phyloP scores from a whole-genome alignment of 2,888 invertebrate species.

The Lepidonotus clava region DNA sequence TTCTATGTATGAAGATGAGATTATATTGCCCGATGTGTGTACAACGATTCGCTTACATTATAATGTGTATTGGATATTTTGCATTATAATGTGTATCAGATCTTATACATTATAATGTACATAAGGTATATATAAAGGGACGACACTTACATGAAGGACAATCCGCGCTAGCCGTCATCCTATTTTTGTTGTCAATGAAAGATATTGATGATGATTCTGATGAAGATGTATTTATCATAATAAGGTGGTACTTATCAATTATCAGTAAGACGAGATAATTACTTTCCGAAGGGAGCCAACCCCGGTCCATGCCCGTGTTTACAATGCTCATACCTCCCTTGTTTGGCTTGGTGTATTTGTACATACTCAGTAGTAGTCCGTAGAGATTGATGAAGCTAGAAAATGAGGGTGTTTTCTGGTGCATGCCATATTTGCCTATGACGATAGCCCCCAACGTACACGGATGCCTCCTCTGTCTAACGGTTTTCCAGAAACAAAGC shows the following conservation, averaged over 20 bases:
- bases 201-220: not conserved
- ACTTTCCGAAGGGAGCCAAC: constrained; percentile 14
- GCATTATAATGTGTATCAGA: not conserved
- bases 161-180: constrained; percentile 33
- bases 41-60: not conserved
- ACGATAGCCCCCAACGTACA: constrained; percentile 52
- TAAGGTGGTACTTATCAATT: constrained; percentile 49
- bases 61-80: constrained; percentile 17
- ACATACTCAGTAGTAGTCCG: constrained; percentile 42
- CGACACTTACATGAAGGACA: constrained; percentile 25
- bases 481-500: constrained; percentile 48
- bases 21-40: not conserved
- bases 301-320: constrained; percentile 49
- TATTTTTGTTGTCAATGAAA: constrained; percentile 30
- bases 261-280: constrained; percentile 34
- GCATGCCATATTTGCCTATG: constrained; percentile 54
- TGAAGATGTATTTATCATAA: constrained; percentile 28
- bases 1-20: not conserved
- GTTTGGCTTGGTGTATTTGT: constrained; percentile 47
- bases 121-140: not conserved
- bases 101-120: not conserved
- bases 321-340: constrained; percentile 47
- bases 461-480: constrained; percentile 46
- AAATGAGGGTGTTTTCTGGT: constrained; percentile 53
- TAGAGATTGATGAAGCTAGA: constrained; percentile 33